phyloP scores from a whole-genome alignment of 2,888 invertebrate genomes.

The Agrilus mali region DNA sequence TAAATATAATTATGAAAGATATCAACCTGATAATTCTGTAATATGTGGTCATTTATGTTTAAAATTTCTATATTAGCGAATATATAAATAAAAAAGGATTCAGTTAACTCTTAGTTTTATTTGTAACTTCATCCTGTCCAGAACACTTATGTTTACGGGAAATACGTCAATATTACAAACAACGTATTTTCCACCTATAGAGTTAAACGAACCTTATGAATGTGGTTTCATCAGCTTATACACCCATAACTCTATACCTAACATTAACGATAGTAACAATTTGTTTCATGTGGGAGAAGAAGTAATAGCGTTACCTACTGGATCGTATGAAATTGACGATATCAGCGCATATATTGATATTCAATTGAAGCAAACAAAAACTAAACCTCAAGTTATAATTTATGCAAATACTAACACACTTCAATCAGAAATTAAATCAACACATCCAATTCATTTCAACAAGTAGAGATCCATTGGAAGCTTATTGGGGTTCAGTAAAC shows the following conservation, averaged over 20 bases:
- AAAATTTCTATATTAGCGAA: slow-evolving; percentile 8
- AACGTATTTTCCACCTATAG: slow-evolving; percentile 1
- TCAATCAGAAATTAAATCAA: slow-evolving; percentile 13
- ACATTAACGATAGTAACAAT: too few relatives aligned
- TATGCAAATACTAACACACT: slow-evolving; percentile 22
- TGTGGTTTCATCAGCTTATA: too few relatives aligned
- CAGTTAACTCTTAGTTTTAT: background rate
- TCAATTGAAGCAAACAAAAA: background rate
- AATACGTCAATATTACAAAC: slow-evolving; percentile 6
- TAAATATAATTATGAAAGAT: too few relatives aligned
- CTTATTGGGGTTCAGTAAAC: too few relatives aligned
- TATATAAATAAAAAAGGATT: background rate
- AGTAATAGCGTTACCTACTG: slow-evolving; percentile 17
- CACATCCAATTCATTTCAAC: slow-evolving; percentile 7
- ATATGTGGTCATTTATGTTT: slow-evolving; percentile 13
- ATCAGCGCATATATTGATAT: slow-evolving; percentile 15
- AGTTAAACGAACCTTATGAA: too few relatives aligned
- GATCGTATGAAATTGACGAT: slow-evolving; percentile 23
- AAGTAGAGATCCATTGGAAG: slow-evolving; percentile 5
- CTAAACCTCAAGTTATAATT: slow-evolving; percentile 4
- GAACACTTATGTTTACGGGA: background rate
- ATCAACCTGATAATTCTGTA: too few relatives aligned
- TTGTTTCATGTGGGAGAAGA: slow-evolving; percentile 19
- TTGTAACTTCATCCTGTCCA: background rate
- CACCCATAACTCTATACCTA: too few relatives aligned